Evolutionary conservation across 2,113 vertebrate genomes (phyloP).

Genomic region (Mola mola): DNA sequence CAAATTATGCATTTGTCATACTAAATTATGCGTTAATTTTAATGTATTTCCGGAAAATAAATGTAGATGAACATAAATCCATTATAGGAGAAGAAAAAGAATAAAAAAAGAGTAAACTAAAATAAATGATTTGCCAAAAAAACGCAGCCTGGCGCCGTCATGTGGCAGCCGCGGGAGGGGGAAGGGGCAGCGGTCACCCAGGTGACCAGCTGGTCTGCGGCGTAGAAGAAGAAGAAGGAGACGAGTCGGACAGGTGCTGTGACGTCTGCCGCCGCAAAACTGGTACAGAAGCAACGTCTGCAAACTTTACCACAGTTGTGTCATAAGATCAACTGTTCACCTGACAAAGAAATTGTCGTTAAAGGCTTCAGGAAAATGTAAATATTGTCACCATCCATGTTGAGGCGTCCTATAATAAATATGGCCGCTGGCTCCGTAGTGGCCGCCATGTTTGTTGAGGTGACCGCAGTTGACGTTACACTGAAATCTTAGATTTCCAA

Average conservation of each 20-base stretch:
- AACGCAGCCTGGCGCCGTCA: not conserved
- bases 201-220: constrained; percentile 18
- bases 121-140: too few relatives aligned
- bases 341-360: not conserved
- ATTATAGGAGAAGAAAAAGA: too few relatives aligned
- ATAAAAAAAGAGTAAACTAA: not conserved
- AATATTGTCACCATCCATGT: too few relatives aligned
- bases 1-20: not conserved
- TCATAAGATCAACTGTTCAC: too few relatives aligned
- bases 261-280: constrained; percentile 11
- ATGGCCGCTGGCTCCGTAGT: too few relatives aligned
- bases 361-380: too few relatives aligned
- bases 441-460: constrained; percentile 34
- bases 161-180: not conserved
- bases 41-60: too few relatives aligned
- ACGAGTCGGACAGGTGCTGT: constrained; percentile 55
- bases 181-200: constrained; percentile 8
- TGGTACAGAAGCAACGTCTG: not conserved
- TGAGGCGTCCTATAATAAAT: too few relatives aligned
- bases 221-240: not conserved
- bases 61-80: not conserved
- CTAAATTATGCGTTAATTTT: too few relatives aligned
- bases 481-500: not conserved
- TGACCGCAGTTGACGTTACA: not conserved
- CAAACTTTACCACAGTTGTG: constrained; percentile 13